phyloP scores from a whole-genome alignment of 2,888 invertebrate genomes.

The Drosophila tanythrix region DNA sequence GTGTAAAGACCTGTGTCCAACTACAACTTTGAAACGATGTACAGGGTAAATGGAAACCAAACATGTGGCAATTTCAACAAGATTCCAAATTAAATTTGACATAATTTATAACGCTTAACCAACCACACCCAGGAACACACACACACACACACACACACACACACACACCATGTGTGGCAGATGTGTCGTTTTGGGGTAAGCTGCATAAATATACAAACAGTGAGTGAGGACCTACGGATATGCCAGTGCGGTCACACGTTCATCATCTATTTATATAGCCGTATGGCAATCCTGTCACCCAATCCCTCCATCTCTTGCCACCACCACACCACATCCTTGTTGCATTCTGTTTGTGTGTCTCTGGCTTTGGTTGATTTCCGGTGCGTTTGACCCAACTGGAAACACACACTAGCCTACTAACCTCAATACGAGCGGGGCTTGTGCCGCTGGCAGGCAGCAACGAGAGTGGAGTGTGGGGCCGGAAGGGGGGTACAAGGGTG shows the following conservation, averaged over 20 bases:
- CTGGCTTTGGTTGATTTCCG: constrained; percentile 59
- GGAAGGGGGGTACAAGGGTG: background rate
- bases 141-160: constrained; percentile 9
- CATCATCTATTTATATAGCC: constrained; percentile 72
- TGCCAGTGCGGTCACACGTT: constrained; percentile 65
- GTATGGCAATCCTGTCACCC: constrained; percentile 27
- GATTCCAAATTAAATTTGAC: constrained; percentile 72
- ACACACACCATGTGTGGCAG: constrained; percentile 7
- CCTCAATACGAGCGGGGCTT: constrained; percentile 47
- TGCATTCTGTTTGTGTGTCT: constrained; percentile 24
- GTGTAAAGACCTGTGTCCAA: background rate
- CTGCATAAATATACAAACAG: constrained; percentile 46
- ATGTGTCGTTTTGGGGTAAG: constrained; percentile 20
- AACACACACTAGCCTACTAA: constrained; percentile 59
- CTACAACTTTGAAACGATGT: background rate
- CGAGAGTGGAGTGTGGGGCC: background rate
- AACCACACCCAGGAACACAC: constrained; percentile 18
- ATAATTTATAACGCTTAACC: constrained; percentile 60
- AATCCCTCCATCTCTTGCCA: background rate
- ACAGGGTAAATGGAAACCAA: constrained; percentile 32
- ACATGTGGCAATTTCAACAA: constrained; percentile 48
- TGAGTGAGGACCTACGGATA: constrained; percentile 34
- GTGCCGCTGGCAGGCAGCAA: background rate
- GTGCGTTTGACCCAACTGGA: constrained; percentile 42
- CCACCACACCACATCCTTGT: constrained; percentile 2